Evolutionary conservation across 1,140 invertebrate genomes (phyloP).

Genomic region (Carposina sasakii): DNA sequence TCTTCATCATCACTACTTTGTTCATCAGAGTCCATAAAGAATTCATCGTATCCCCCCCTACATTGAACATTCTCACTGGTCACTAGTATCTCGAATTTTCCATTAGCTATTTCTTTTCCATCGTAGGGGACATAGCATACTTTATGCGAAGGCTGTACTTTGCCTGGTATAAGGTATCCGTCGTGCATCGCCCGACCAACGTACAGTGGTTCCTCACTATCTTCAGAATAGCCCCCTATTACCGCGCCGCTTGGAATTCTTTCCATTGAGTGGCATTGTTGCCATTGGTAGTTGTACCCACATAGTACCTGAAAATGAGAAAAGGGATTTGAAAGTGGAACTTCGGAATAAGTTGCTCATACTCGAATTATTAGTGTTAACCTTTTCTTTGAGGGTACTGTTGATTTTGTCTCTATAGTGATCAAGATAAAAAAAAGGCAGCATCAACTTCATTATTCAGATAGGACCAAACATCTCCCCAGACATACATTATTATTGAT

Average conservation of each 20-base stretch:
- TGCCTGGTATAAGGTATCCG: slow-evolving; percentile 79
- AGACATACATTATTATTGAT: too few relatives aligned
- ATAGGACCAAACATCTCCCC: too few relatives aligned
- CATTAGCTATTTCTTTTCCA: slow-evolving; percentile 72
- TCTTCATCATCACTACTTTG: too few relatives aligned
- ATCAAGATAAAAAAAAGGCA: not conserved
- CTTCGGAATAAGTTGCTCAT: not conserved
- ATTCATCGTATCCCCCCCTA: too few relatives aligned
- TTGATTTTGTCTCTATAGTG: too few relatives aligned
- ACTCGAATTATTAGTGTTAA: not conserved
- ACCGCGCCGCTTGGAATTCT: slow-evolving; percentile 78
- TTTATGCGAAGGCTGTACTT: slow-evolving; percentile 79
- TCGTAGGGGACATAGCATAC: slow-evolving; percentile 82
- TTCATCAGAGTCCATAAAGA: too few relatives aligned
- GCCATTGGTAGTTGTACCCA: slow-evolving; percentile 68
- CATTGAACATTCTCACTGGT: too few relatives aligned
- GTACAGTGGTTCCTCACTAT: slow-evolving; percentile 76
- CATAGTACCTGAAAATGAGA: slow-evolving; percentile 18
- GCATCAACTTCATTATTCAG: not conserved
- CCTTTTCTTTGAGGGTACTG: too few relatives aligned
- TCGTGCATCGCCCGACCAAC: slow-evolving; percentile 75
- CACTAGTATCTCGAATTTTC: slow-evolving; percentile 23
- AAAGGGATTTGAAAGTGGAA: not conserved
- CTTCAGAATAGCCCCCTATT: slow-evolving; percentile 76
- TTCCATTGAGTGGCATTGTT: too few relatives aligned